These are phyloP conservation scores for Drosophila aldrichi DNA, from an alignment of 2,888 invertebrate species.

Conservation along the genomic window DNA sequence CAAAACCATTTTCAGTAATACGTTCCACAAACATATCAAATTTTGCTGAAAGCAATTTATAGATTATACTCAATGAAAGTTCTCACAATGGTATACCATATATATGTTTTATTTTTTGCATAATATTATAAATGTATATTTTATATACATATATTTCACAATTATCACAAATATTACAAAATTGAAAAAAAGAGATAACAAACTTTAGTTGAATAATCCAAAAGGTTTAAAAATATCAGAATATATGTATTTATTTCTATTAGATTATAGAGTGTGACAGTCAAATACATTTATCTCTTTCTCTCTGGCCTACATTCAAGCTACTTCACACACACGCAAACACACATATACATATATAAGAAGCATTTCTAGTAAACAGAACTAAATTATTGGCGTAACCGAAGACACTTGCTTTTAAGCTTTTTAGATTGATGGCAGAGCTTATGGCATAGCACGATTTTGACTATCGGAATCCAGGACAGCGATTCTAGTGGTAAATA, in stretches of 20 bases:
- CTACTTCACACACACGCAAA: too few relatives aligned
- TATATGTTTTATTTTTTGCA: too few relatives aligned
- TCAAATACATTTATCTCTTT: neutral
- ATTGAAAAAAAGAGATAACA: too few relatives aligned
- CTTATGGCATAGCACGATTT: slow-evolving; percentile 40
- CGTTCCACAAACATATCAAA: neutral
- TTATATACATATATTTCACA: too few relatives aligned
- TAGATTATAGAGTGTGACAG: neutral
- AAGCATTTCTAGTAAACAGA: neutral
- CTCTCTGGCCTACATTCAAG: too few relatives aligned
- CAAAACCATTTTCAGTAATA: neutral
- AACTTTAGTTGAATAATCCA: too few relatives aligned
- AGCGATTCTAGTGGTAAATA: slow-evolving; percentile 52
- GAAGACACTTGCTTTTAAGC: slow-evolving; percentile 22
- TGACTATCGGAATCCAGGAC: slow-evolving; percentile 53
- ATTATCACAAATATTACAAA: too few relatives aligned
- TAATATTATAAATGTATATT: too few relatives aligned
- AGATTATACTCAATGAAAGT: neutral
- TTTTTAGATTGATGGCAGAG: slow-evolving; percentile 49
- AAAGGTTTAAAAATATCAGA: too few relatives aligned
- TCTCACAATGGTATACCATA: too few relatives aligned
- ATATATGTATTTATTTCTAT: too few relatives aligned
- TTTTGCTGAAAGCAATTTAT: neutral
- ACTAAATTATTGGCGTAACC: slow-evolving; percentile 1
- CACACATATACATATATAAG: neutral